Conservation (phyloP, 37 sponge, comb jelly and placozoan genomes). For the Haliclona indistincta region DNA sequence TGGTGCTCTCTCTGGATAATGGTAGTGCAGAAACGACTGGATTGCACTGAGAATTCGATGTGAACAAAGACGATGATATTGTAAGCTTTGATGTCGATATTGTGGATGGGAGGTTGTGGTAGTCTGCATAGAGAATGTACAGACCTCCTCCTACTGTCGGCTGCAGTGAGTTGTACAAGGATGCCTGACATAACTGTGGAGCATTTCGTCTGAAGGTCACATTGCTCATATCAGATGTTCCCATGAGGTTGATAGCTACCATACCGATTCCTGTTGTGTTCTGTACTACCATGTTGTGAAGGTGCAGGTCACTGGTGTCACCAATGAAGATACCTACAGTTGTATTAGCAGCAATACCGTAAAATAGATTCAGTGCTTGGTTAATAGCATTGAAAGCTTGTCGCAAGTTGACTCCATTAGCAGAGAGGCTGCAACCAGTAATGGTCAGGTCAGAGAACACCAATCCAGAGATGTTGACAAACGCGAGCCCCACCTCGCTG, state of each 20-base stretch:
- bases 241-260: constrained; percentile 10
- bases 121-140: constrained; percentile 28
- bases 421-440: not conserved
- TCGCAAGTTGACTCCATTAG: not conserved
- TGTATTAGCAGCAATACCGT: not conserved
- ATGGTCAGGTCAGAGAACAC: constrained; percentile 3
- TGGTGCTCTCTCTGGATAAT: no score
- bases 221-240: not conserved
- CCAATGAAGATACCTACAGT: constrained; percentile 1
- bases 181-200: constrained; percentile 1
- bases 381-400: not conserved
- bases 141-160: constrained; percentile 45
- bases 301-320: not conserved
- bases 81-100: no score
- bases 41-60: not conserved
- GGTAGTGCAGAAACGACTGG: not conserved
- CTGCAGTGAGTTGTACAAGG: not conserved
- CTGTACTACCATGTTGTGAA: not conserved
- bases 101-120: not conserved
- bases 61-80: not conserved
- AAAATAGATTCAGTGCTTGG: not conserved
- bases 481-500: constrained; percentile 18
- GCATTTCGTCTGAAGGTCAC: not conserved
- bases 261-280: constrained; percentile 4
- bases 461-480: not conserved